Percentiles rank a stretch among this genome's conserved stretches.
Conservation (phyloP, 1,140 invertebrate species). For the Varroa destructor region DNA sequence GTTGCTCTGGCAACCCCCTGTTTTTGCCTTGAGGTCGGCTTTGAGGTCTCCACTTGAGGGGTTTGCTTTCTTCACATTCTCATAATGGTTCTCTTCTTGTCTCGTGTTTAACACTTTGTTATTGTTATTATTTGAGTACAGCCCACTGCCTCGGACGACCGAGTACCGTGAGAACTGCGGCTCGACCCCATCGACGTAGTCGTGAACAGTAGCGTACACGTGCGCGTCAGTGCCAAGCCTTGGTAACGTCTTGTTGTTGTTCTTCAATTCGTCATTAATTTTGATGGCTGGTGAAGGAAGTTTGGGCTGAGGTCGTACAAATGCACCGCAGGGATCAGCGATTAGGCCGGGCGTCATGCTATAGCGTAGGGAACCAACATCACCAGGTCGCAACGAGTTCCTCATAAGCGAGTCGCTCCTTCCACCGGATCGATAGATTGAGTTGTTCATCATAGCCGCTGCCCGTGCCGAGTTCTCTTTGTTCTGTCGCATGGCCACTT, state of each 20-base stretch:
- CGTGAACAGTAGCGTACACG: conserved; percentile 14
- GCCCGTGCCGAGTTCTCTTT: conserved; percentile 6
- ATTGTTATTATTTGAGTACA: neutral
- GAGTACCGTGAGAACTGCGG: conserved; percentile 23
- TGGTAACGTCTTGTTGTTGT: neutral
- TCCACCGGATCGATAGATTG: conserved; percentile 7
- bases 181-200: conserved; percentile 9
- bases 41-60: neutral
- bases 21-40: neutral
- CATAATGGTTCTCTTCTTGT: conserved; percentile 16
- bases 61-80: conserved; percentile 23
- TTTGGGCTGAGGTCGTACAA: conserved; percentile 12
- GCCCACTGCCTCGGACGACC: conserved; percentile 1
- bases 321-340: conserved; percentile 4
- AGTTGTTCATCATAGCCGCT: conserved; percentile 25
- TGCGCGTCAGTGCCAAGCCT: neutral
- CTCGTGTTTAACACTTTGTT: conserved; percentile 12
- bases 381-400: conserved; percentile 22
- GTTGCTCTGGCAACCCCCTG: too few relatives aligned
- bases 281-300: neutral
- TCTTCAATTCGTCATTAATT: conserved; percentile 5
- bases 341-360: conserved; percentile 1
- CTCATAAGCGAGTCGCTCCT: conserved; percentile 1
- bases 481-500: conserved; percentile 16
- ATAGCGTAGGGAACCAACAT: conserved; percentile 7